Base-by-base conservation (phyloP, 2,888 invertebrate species). In the Furcula furcula region DNA sequence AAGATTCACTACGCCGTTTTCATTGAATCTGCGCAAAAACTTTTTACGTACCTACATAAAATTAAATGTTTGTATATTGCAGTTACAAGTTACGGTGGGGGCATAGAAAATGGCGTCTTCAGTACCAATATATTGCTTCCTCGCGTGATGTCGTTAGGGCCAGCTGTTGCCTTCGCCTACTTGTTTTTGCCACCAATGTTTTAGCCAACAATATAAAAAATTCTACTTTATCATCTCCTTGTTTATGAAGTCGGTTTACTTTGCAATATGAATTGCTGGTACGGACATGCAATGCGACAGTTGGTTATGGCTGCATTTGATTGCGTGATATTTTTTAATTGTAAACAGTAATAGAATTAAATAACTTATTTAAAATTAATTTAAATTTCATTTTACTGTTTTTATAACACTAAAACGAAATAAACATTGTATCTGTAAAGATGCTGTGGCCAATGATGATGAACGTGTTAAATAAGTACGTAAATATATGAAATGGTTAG, bases 111-210 rank as follows among this genome's bases (percentile, higher is more conserved):
- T 75, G 75, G 78, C 78, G 73, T 83, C 81, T 85, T 80, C 70
- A 62, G 62, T 69, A 65, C 76, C 85, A 72, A 85, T 84, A 86
- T 87, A 87, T 87, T 78, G 83, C 81, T 77, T 78, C 70, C 76
- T 84, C 77, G 83, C 85, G 85, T 87, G 86, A 77, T 65, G 78
- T 87, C 86, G 84, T 87, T 87, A 84, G 64, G 46, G 46, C 57
- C 87, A 87, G 81, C 84, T 85, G 87, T 70, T 76, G 62, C 61
- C 58, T 32, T 58, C 62, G 66, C 77, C 73, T 69, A 75, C 76
- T 75, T 74, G 78, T 82, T 81, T 79, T 81, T 76, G 70, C 69
- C 44, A 46, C 52, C 73, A 55, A 75, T 74, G 69, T 73, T 77
- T 74, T 63, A 70, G 53, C 61, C 65, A 70, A 74, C 73, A 68